Conservation (phyloP, 2,113 vertebrate genomes). For the Cathartes aura region DNA sequence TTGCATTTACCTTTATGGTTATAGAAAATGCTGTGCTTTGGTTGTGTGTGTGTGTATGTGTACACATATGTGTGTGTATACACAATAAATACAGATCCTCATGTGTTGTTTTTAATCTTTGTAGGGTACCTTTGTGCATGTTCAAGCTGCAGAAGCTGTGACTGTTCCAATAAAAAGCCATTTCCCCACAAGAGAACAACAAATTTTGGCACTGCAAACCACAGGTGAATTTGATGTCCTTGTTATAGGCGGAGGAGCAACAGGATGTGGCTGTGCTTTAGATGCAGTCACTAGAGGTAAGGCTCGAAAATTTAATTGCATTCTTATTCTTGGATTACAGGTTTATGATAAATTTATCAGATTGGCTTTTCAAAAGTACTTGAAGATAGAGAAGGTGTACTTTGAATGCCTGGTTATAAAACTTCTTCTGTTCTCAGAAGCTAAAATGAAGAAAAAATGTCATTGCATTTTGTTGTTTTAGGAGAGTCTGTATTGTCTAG, state of each 20-base stretch:
- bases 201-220: constrained; percentile 77
- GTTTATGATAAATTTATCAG: rapidly evolving
- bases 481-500: background rate
- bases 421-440: background rate
- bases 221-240: constrained; percentile 88
- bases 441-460: background rate
- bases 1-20: background rate
- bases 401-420: background rate
- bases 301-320: rapidly evolving
- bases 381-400: rapidly evolving
- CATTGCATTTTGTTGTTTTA: background rate
- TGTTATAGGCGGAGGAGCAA: constrained; percentile 93
- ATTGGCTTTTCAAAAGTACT: rapidly evolving
- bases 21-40: rapidly evolving
- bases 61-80: rapidly evolving
- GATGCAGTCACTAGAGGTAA: constrained; percentile 92
- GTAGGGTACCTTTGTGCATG: constrained; percentile 79
- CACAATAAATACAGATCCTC: background rate
- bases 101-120: background rate
- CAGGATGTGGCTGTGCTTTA: constrained; percentile 93
- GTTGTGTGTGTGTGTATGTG: too few relatives aligned
- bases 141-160: constrained; percentile 81
- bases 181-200: constrained; percentile 84
- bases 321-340: background rate
- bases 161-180: constrained; percentile 58